Base-by-base conservation (phyloP, 2,797 vertebrate genomes). In the Podargus strigoides region DNA sequence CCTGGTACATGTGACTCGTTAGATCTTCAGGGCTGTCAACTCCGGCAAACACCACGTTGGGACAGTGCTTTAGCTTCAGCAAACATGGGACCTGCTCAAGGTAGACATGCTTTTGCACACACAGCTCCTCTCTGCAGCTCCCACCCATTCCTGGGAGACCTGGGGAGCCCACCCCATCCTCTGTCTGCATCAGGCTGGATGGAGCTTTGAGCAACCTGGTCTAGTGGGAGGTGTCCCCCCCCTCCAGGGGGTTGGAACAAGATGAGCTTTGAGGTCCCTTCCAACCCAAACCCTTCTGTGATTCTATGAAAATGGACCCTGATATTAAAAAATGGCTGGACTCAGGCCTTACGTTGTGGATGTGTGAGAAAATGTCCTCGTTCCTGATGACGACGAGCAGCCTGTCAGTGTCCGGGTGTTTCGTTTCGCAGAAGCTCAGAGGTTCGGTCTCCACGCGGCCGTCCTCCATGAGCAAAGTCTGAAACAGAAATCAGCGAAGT, bases 1-100 rank as follows among this genome's bases (percentile, higher is more conserved):
- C 99, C 96, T 99, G 99, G 92, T 99, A 98, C 1, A 98, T 98
- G 85, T 96, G 96, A n/a, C 97, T 98, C 0, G 98, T 82, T 7
- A 99, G 50, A 34, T 99, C 99, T 66, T 99, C 98, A 3, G 99
- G 98, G 58, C 94, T 97, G 83, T 99, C 99, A 30, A 99, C 97
- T 3, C 99, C 99, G 2, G 98, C 98, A 49, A 99, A 99, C 50
- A 97, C 87, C 66, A 99, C 99, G 7, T 44, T 82, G 5, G 98
- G 97, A 4, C 97, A 97, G 78, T 95, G 97, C 97, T 99, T 99
- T 39, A 99, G 96, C 93, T 98, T 92, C 72, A 99, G 97, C 95
- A 99, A 97, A 90, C 96, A 97, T 6, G 99, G 99, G 52, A 99
- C 97, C 99, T 99, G 94, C 90, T 18, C 17, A 12, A 77, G 62